Conservation (phyloP, 2,113 vertebrate genomes). For the Nibea coibor region DNA sequence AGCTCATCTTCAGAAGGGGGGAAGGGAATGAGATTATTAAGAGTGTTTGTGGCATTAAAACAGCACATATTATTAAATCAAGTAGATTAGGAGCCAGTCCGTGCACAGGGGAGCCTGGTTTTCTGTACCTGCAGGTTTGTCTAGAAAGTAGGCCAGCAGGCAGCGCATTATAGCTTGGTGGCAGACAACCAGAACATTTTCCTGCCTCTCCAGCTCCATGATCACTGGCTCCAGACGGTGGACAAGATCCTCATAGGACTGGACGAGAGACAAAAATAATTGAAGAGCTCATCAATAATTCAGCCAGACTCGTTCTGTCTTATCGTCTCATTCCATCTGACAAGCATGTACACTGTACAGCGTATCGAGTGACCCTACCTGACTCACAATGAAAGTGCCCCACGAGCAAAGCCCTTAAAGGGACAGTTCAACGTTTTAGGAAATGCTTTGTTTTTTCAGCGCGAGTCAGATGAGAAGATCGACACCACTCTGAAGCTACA, state of each 20-base stretch:
- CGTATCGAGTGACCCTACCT: not conserved
- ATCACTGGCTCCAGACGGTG: slow-evolving; percentile 96
- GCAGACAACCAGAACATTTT: slow-evolving; percentile 95
- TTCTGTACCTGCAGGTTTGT: slow-evolving; percentile 91
- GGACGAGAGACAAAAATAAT: slow-evolving; percentile 13
- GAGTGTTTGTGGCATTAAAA: not conserved
- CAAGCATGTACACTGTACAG: no score
- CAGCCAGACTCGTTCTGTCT: not conserved
- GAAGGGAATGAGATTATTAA: slow-evolving; percentile 8
- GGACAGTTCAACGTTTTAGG: not conserved
- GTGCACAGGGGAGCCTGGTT: not conserved
- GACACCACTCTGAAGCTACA: not conserved
- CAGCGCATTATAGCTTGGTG: slow-evolving; percentile 98
- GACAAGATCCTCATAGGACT: slow-evolving; percentile 97
- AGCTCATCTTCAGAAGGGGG: slow-evolving; percentile 85
- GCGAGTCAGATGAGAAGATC: not conserved
- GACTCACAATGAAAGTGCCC: not conserved
- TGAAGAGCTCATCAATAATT: not conserved
- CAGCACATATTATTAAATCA: not conserved
- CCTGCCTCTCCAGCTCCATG: slow-evolving; percentile 97
- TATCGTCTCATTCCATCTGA: not conserved
- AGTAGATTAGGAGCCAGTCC: not conserved
- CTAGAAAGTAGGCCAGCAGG: slow-evolving; percentile 93
- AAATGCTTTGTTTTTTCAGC: not conserved
- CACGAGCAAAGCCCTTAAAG: not conserved